Percentiles rank a stretch among this genome's conserved stretches.
These are phyloP conservation scores for Botia kubotai DNA, from an alignment of 2,797 vertebrate species.

Conservation along the genomic window DNA sequence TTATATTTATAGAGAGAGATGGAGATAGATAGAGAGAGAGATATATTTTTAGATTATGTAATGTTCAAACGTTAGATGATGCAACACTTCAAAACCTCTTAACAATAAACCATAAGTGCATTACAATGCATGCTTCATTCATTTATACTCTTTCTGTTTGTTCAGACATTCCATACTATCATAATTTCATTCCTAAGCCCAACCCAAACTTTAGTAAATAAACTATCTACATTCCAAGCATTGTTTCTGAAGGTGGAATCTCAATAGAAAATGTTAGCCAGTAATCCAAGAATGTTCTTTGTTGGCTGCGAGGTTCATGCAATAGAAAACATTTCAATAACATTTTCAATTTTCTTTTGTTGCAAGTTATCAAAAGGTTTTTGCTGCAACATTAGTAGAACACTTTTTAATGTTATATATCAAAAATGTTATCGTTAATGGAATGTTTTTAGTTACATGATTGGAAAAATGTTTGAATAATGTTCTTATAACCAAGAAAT, in stretches of 20 bases:
- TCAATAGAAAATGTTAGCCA: neutral
- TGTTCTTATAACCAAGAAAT: too few relatives aligned
- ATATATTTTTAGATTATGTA: neutral
- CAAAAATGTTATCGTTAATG: too few relatives aligned
- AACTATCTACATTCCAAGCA: neutral
- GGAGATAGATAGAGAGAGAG: neutral
- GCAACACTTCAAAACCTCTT: constrained; percentile 4
- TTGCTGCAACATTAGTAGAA: too few relatives aligned
- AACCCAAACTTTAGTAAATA: neutral
- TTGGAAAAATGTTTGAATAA: too few relatives aligned
- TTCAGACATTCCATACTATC: neutral
- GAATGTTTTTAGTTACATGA: too few relatives aligned
- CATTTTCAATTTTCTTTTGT: too few relatives aligned
- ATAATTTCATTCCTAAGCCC: neutral
- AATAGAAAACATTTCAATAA: too few relatives aligned
- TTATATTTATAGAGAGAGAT: neutral
- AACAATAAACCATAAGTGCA: constrained; percentile 12
- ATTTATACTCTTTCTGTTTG: neutral
- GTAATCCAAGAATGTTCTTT: too few relatives aligned
- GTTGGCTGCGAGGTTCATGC: too few relatives aligned
- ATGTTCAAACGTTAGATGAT: neutral
- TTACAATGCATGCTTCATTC: neutral
- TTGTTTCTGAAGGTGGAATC: neutral
- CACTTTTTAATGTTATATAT: too few relatives aligned
- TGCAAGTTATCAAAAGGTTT: too few relatives aligned